Evolutionary conservation across 2,113 vertebrate species (phyloP).

Genomic region (Crotophaga sulcirostris): DNA sequence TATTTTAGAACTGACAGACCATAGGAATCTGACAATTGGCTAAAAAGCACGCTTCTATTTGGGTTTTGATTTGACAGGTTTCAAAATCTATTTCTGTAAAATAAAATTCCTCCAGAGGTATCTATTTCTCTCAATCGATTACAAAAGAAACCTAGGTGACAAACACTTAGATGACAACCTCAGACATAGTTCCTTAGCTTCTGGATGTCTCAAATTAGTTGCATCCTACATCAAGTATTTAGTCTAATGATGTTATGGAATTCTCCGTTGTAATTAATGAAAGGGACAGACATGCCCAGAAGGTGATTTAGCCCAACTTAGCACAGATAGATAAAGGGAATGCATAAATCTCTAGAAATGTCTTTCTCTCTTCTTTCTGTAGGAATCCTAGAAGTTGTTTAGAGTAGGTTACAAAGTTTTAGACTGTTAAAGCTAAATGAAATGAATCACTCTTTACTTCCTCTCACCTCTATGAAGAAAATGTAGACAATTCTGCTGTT

Average conservation of each 20-base stretch:
- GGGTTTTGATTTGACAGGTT: neutral
- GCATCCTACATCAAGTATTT: neutral
- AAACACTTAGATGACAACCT: neutral
- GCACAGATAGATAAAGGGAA: neutral
- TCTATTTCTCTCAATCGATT: neutral
- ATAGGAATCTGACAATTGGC: neutral
- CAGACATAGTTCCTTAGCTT: neutral
- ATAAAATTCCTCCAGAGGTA: neutral
- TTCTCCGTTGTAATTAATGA: neutral
- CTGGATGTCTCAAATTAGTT: neutral
- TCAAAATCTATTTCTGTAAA: constrained; percentile 7
- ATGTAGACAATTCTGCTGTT: neutral
- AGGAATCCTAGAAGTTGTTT: neutral
- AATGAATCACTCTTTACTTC: neutral
- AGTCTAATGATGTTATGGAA: neutral
- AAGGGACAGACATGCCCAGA: neutral
- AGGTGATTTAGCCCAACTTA: neutral
- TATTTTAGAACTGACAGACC: neutral
- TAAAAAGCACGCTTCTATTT: neutral
- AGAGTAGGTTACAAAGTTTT: neutral
- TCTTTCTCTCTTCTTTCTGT: neutral
- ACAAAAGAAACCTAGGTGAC: neutral
- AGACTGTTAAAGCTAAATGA: neutral
- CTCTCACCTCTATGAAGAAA: neutral
- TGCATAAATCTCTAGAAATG: neutral